phyloP scores from a whole-genome alignment of 2,797 vertebrate genomes.

The Liparis tanakae region DNA sequence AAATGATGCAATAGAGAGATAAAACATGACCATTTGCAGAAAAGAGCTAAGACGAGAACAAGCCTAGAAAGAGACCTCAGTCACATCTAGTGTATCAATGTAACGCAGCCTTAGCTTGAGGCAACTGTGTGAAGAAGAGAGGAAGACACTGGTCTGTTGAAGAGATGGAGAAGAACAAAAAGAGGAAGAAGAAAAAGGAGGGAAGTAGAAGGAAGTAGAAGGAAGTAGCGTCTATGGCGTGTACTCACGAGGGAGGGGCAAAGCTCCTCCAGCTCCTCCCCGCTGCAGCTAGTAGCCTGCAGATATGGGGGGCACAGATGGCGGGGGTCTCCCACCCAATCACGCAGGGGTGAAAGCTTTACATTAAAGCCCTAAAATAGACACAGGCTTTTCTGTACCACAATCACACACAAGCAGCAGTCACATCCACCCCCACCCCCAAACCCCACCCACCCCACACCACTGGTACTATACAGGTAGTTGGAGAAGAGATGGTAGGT shows the following conservation, averaged over 20 bases:
- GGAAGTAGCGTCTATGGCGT: slow-evolving; percentile 91
- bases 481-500: slow-evolving; percentile 62
- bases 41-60: slow-evolving; percentile 48
- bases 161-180: slow-evolving; percentile 65
- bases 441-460: slow-evolving; percentile 45
- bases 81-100: slow-evolving; percentile 62
- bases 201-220: slow-evolving; percentile 80
- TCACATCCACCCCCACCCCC: slow-evolving; percentile 79
- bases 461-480: slow-evolving; percentile 49
- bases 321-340: slow-evolving; percentile 98
- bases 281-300: slow-evolving; percentile 99
- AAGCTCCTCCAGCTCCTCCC: slow-evolving; percentile 97
- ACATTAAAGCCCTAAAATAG: slow-evolving; percentile 99
- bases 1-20: slow-evolving; percentile 33
- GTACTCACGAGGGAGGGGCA: slow-evolving; percentile 99
- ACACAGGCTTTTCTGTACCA: slow-evolving; percentile 99
- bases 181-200: slow-evolving; percentile 62
- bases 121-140: slow-evolving; percentile 73
- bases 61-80: slow-evolving; percentile 50
- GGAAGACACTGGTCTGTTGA: slow-evolving; percentile 74
- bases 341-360: slow-evolving; percentile 98
- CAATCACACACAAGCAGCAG: slow-evolving; percentile 99
- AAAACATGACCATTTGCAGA: slow-evolving; percentile 55
- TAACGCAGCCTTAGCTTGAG: slow-evolving; percentile 73
- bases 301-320: slow-evolving; percentile 99